Evolutionary conservation across 2,888 invertebrate species (phyloP), one percentile per base, ranked within the genome.

Genomic region (Panzeria rudis): DNA sequence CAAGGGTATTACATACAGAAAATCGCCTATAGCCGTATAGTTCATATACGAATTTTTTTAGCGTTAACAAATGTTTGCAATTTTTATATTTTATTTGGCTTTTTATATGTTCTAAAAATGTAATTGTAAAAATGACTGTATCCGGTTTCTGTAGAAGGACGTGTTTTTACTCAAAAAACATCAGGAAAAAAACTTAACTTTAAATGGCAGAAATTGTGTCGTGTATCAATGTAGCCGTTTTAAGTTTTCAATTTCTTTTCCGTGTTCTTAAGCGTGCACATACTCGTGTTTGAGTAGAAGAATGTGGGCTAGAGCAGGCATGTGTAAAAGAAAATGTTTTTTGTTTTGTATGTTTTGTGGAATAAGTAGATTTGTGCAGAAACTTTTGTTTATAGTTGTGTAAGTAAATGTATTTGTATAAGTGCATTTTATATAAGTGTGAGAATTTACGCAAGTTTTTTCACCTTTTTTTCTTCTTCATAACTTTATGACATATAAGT

Each of bases 401-500:
- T 29, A n/a, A 15, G 50, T 71, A 6, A 35, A 29, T 52, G 73
- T 54, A 23, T 62, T 32, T 54, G 11, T 68, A 4, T 13, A 52
- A 71, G 69, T 69, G 61, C 69, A 78, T 78, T 41, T 25, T 52
- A 41, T 62, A 23, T n/a, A 85, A 69, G 77, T 72, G 73, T 73
- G 56, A 81, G 77, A 81, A 80, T 72, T 84, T 84, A 62, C 81
- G 62, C 73, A 81, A 73, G 61, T 84, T 77, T 77, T 41, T 71
- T 38, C 13, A 7, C 15, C 2, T 17, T 54, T 17, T 54, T 35
- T 44, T 23, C 11, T 54, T 35, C 25, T 23, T 54, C 25, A 82
- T 62, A 85, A 85, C 85, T 82, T 85, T 85, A 82, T 85, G 85
- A 85, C 82, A 82, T 82, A 69, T 56, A 78, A 82, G 82, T 81